Conservation (phyloP, 1,140 invertebrate genomes). For the Lasioglossum baleicum region DNA sequence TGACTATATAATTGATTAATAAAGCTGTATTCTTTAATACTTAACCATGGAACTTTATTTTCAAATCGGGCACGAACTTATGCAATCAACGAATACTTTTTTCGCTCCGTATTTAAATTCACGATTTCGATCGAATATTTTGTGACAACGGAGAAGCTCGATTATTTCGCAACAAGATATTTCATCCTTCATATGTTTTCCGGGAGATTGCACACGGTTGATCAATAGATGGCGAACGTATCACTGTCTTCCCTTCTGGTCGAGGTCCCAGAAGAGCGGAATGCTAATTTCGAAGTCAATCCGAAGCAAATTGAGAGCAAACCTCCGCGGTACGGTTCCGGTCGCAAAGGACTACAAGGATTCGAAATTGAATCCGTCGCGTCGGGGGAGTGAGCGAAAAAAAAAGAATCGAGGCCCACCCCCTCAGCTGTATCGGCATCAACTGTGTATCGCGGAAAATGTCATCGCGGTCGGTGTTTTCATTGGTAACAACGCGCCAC, state of each 20-base stretch:
- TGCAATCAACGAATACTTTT: too few relatives aligned
- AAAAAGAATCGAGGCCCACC: background rate
- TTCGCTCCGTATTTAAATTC: background rate
- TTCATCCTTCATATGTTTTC: background rate
- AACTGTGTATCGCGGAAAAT: background rate
- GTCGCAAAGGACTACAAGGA: background rate
- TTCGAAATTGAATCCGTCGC: background rate
- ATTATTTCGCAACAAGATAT: background rate
- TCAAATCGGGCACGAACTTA: too few relatives aligned
- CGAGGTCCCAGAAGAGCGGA: background rate
- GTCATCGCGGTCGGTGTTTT: slow-evolving; percentile 23
- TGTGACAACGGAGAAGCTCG: background rate
- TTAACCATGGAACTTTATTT: too few relatives aligned
- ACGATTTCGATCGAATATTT: too few relatives aligned
- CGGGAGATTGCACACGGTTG: background rate
- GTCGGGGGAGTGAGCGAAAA: too few relatives aligned
- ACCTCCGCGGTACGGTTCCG: background rate
- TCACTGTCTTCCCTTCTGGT: background rate
- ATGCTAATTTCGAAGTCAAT: background rate
- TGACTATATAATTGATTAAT: too few relatives aligned
- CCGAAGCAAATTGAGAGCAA: background rate
- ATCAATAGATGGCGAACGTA: background rate
- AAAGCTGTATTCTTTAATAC: too few relatives aligned
- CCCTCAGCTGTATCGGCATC: background rate
- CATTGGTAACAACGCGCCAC: slow-evolving; percentile 26